Evolutionary conservation across 2,797 vertebrate species (phyloP), one percentile per base, ranked within the genome.

Genomic region (Sciurus carolinensis): DNA sequence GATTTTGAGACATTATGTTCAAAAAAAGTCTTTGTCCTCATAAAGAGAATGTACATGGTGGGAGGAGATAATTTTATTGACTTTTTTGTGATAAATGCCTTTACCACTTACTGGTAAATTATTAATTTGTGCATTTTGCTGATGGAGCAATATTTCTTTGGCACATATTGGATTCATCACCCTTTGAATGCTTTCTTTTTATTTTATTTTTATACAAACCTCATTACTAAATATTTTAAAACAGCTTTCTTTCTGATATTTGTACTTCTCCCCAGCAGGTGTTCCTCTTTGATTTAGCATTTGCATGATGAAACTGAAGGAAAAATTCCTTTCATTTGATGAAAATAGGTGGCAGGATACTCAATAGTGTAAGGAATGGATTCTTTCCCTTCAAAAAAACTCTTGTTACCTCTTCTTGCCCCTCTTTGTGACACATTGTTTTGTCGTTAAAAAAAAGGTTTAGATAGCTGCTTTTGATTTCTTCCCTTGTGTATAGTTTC

Each of bases 101-200:
- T 95, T 67, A 5, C n/a, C 72, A 81, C 50, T 96, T 95, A 33
- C 62, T 95, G 18, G 33, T 91, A 84, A 95, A 84, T 90, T 97
- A 97, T 97, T 90, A 94, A 97, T 92, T 84, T 88, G 18, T 94
- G 26, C 73, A 69, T 96, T 95, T 96, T 93, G 81, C 90, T 94
- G 90, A 67, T 64, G 13, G 81, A 96, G 5, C 9, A 89, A 79
- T 10, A 69, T 96, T 88, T 90, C 13, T 76, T 95, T 88, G 89
- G 47, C 17, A 44, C 26, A 8, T 79, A 12, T 91, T 93, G 95
- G 50, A 94, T 79, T 92, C 82, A 87, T 92, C 24, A 42, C 3
- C 54, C 26, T 59, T 90, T 92, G 42, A 64, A 85, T 94, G 22
- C 33, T 81, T 86, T 18, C 82, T 87, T 28, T 3, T 83, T 54